phyloP scores from a whole-genome alignment of 2,888 invertebrate species.

The Leucoptera coffeella region DNA sequence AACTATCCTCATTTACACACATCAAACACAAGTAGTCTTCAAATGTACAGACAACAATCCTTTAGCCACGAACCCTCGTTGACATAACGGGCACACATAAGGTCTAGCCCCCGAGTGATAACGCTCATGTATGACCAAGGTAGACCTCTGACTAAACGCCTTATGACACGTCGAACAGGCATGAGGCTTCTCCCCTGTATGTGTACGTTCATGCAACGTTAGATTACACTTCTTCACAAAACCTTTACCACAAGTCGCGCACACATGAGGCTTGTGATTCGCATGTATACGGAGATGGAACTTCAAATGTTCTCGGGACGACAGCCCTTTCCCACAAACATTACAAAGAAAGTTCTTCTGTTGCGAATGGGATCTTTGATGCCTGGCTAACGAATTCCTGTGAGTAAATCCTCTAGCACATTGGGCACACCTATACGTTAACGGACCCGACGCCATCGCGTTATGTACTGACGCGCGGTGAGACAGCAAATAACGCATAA shows the following conservation, averaged over 20 bases:
- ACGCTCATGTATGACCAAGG: slow-evolving; percentile 55
- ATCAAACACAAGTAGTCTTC: slow-evolving; percentile 25
- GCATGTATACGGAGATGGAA: slow-evolving; percentile 58
- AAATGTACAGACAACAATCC: slow-evolving; percentile 58
- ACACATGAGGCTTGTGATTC: slow-evolving; percentile 56
- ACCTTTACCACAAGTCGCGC: slow-evolving; percentile 50
- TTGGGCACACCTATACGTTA: slow-evolving; percentile 29
- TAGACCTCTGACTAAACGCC: slow-evolving; percentile 55
- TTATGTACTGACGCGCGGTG: slow-evolving; percentile 32
- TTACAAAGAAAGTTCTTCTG: slow-evolving; percentile 53
- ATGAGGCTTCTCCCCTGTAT: slow-evolving; percentile 58
- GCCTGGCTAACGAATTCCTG: slow-evolving; percentile 40
- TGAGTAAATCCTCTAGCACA: slow-evolving; percentile 45
- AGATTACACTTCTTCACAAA: slow-evolving; percentile 57
- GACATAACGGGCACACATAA: slow-evolving; percentile 52
- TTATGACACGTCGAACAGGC: slow-evolving; percentile 57
- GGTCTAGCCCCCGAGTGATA: slow-evolving; percentile 57
- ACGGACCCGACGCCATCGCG: slow-evolving; percentile 22
- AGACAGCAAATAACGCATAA: slow-evolving; percentile 31
- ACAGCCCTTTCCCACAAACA: slow-evolving; percentile 56
- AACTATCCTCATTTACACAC: too few relatives aligned
- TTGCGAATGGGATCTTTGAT: slow-evolving; percentile 27
- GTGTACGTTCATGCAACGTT: slow-evolving; percentile 55
- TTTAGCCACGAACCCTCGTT: slow-evolving; percentile 57
- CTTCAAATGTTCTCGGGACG: slow-evolving; percentile 53